Evolutionary conservation across 2,113 vertebrate genomes (phyloP).

Genomic region (Elephas maximus): DNA sequence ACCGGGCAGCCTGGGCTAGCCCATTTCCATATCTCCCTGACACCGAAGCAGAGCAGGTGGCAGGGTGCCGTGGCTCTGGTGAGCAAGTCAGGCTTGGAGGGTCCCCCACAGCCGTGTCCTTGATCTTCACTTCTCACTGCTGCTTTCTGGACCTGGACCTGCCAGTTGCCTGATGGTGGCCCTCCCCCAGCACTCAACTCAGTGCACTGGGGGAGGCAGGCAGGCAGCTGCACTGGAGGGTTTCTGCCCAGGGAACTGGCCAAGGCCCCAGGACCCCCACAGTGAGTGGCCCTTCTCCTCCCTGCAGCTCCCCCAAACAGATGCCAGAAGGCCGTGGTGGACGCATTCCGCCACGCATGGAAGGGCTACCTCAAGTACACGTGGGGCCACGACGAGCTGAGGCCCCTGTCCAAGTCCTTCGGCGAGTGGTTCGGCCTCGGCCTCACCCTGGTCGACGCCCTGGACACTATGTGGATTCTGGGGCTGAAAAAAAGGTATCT

Average conservation of each 20-base stretch:
- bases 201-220: no score
- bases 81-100: no score
- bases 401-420: constrained; percentile 95
- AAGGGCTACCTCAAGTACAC: constrained; percentile 94
- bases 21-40: no score
- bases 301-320: constrained; percentile 82
- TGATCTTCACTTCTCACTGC: no score
- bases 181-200: no score
- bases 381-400: constrained; percentile 98
- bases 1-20: no score
- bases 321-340: constrained; percentile 92
- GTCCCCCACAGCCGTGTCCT: no score
- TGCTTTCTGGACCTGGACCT: no score
- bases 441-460: constrained; percentile 95
- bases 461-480: constrained; percentile 99
- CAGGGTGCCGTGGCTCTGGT: no score
- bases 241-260: background rate
- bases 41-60: no score
- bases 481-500: constrained; percentile 94
- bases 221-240: background rate
- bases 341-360: constrained; percentile 97
- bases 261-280: no score
- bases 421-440: constrained; percentile 98
- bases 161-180: no score
- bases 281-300: background rate